Evolutionary conservation across 2,797 vertebrate species (phyloP).

Genomic region (Propithecus perrieri): DNA sequence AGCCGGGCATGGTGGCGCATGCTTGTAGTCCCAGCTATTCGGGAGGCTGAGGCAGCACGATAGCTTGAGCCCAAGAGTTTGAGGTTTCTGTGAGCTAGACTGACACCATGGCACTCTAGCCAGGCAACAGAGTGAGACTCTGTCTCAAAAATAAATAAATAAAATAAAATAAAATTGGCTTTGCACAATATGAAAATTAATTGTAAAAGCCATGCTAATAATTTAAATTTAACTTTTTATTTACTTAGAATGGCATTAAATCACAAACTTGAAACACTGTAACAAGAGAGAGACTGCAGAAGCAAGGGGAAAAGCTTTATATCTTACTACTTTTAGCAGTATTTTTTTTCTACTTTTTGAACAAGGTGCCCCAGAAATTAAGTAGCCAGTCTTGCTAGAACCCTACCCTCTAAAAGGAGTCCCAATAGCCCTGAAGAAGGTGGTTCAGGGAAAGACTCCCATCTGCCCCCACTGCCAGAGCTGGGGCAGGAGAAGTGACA

Average conservation of each 20-base stretch:
- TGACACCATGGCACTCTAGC: no score
- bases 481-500: background rate
- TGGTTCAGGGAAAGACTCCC: background rate
- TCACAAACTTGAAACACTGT: background rate
- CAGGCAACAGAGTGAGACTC: no score
- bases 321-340: background rate
- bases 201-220: background rate
- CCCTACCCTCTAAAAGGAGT: background rate
- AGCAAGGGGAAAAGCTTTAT: background rate
- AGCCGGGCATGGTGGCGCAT: no score
- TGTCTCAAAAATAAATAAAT: no score
- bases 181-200: constrained; percentile 28
- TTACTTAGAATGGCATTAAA: background rate
- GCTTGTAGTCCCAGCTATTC: no score
- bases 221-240: constrained; percentile 6
- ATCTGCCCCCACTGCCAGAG: background rate
- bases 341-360: background rate
- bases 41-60: no score
- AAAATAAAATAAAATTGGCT: background rate
- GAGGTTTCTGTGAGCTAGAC: no score
- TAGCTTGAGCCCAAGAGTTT: no score
- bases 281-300: background rate
- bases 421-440: background rate
- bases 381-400: background rate
- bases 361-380: background rate